These are phyloP conservation scores for Lamellibrachia luymesi DNA, from an alignment of 1,140 invertebrate species.

Conservation along the genomic window DNA sequence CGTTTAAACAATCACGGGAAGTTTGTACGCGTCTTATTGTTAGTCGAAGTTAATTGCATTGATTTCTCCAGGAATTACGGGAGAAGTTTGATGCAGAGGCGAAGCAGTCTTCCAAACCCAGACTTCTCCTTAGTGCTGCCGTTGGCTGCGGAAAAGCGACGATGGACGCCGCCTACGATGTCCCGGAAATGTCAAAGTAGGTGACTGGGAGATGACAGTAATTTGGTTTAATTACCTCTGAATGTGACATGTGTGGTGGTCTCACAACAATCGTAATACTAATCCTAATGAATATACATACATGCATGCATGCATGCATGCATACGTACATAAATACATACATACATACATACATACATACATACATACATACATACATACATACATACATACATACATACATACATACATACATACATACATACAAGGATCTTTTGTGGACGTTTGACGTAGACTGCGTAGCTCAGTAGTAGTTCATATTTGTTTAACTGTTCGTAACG, in stretches of 20 bases:
- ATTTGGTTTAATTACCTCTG: neutral
- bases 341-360: neutral
- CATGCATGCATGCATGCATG: neutral
- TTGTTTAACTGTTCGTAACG: too few relatives aligned
- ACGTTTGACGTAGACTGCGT: too few relatives aligned
- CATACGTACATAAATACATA: neutral
- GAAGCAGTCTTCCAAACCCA: neutral
- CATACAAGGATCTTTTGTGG: neutral
- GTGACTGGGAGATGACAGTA: neutral
- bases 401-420: neutral
- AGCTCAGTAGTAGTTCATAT: too few relatives aligned
- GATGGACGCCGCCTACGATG: slow-evolving; percentile 67
- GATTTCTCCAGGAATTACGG: neutral
- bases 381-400: neutral
- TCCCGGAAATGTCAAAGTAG: slow-evolving; percentile 61
- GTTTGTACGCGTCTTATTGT: too few relatives aligned
- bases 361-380: neutral
- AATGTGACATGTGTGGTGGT: too few relatives aligned
- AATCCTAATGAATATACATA: neutral
- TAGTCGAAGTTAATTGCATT: neutral
- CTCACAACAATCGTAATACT: too few relatives aligned
- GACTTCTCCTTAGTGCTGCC: slow-evolving; percentile 32
- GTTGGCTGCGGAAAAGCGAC: slow-evolving; percentile 29
- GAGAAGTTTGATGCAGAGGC: neutral
- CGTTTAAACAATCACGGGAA: too few relatives aligned